These are phyloP conservation scores for Triops longicaudatus DNA, from an alignment of 1,140 invertebrate species.

Conservation along the genomic window DNA sequence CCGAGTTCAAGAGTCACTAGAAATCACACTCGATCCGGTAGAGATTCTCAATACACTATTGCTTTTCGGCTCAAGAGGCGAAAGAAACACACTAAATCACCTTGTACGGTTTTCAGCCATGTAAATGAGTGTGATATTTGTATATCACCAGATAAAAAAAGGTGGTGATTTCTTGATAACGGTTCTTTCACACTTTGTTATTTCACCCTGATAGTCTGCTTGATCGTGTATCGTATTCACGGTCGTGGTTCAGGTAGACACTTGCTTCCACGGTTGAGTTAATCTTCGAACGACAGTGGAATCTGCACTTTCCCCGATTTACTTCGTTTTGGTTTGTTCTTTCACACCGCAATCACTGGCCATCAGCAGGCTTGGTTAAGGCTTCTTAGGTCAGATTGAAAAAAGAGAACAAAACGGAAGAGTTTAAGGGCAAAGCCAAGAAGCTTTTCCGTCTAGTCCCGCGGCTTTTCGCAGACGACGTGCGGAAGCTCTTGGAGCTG, in stretches of 20 bases:
- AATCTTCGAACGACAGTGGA: too few species aligned
- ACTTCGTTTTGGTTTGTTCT: too few species aligned
- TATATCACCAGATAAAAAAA: too few species aligned
- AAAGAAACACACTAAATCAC: background rate
- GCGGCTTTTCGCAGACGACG: slow-evolving; percentile 9
- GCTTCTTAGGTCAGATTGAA: background rate
- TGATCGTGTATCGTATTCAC: too few species aligned
- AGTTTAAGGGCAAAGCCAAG: background rate
- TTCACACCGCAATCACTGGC: too few species aligned
- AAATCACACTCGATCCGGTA: background rate
- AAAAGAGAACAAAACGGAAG: background rate
- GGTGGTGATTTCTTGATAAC: too few species aligned
- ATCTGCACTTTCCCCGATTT: too few species aligned
- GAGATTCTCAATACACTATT: background rate
- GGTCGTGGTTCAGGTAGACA: too few species aligned
- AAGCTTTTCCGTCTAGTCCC: slow-evolving; percentile 10
- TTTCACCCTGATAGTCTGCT: too few species aligned
- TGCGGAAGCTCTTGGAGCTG: background rate
- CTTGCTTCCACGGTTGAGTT: too few species aligned
- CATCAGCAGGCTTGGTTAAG: too few species aligned
- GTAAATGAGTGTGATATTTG: background rate
- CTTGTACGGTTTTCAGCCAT: background rate
- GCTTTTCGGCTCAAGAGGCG: background rate
- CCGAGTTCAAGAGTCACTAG: background rate
- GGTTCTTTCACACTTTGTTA: too few species aligned